A percentile compares a stretch with the other conserved stretches of the same genome.
Conservation (phyloP, 1,140 invertebrate species). For the Stratiolaelaps scimitus region DNA sequence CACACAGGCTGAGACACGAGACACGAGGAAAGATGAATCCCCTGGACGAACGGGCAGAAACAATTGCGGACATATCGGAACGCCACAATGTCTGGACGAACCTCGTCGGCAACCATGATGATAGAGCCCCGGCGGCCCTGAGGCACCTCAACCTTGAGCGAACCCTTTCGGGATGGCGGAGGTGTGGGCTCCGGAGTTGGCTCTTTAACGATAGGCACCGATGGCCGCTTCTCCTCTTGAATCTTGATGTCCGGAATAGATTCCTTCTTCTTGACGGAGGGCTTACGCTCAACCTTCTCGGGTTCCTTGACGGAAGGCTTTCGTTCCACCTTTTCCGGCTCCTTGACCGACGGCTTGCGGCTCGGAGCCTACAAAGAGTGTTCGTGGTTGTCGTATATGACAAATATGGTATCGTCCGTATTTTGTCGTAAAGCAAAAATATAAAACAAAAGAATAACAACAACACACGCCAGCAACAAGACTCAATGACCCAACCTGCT, state of each 20-base stretch:
- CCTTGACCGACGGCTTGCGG: not conserved
- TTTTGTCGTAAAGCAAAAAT: no score
- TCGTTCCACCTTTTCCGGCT: slow-evolving; percentile 11
- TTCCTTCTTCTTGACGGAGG: slow-evolving; percentile 38
- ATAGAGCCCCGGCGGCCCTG: slow-evolving; percentile 47
- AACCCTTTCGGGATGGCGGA: slow-evolving; percentile 31
- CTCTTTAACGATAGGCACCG: slow-evolving; percentile 35
- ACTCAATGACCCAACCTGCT: no score
- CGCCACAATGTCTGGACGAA: slow-evolving; percentile 43
- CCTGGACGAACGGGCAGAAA: slow-evolving; percentile 30
- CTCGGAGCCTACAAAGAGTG: slow-evolving; percentile 30
- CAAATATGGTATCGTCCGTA: no score
- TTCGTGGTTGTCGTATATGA: not conserved
- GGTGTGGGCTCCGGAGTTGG: slow-evolving; percentile 34
- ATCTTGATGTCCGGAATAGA: slow-evolving; percentile 20
- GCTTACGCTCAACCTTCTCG: slow-evolving; percentile 42
- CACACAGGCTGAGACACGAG: slow-evolving; percentile 6
- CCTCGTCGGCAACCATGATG: slow-evolving; percentile 83
- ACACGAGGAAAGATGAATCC: not conserved
- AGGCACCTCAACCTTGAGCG: slow-evolving; percentile 24
- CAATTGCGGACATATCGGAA: no score
- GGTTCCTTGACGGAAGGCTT: slow-evolving; percentile 28
- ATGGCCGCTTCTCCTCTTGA: slow-evolving; percentile 39
- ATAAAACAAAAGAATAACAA: no score
- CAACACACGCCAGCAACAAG: no score